Evolutionary conservation across 2,888 invertebrate genomes (phyloP).

Genomic region (Cetonia aurata): DNA sequence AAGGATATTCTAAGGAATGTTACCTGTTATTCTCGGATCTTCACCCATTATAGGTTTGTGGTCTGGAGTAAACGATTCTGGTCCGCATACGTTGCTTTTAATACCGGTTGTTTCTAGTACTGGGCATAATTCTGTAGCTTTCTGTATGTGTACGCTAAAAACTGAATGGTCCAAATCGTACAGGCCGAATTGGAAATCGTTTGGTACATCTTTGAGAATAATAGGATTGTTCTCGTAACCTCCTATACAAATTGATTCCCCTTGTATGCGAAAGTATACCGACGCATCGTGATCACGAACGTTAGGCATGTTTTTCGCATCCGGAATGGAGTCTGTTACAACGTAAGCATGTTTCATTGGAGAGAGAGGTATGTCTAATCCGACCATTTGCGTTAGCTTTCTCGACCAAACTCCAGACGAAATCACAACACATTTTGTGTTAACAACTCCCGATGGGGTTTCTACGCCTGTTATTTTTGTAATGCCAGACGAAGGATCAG

Average conservation of each 20-base stretch:
- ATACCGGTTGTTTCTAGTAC: constrained; percentile 81
- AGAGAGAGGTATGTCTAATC: constrained; percentile 79
- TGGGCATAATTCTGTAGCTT: constrained; percentile 82
- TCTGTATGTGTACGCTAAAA: constrained; percentile 81
- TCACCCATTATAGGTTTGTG: constrained; percentile 90
- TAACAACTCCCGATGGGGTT: constrained; percentile 81
- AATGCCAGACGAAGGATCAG: constrained; percentile 74
- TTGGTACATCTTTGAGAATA: constrained; percentile 80
- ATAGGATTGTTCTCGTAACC: constrained; percentile 91
- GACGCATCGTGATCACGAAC: constrained; percentile 88
- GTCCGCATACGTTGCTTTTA: constrained; percentile 89
- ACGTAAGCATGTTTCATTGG: constrained; percentile 93
- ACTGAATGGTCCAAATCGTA: constrained; percentile 91
- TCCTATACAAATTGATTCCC: constrained; percentile 85
- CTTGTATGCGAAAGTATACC: constrained; percentile 86
- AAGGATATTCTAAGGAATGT: constrained; percentile 31
- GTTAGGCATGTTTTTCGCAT: constrained; percentile 82
- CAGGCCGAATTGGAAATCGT: constrained; percentile 84
- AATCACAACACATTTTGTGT: constrained; percentile 84
- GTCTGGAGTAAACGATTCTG: constrained; percentile 93
- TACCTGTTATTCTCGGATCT: constrained; percentile 74
- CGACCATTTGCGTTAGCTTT: constrained; percentile 77
- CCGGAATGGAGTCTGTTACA: constrained; percentile 83
- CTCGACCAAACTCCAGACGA: constrained; percentile 88
- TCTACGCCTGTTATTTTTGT: constrained; percentile 81